phyloP scores from a whole-genome alignment of 35 echinoderm and acorn worm species.

The Nesometra sesokonis region DNA sequence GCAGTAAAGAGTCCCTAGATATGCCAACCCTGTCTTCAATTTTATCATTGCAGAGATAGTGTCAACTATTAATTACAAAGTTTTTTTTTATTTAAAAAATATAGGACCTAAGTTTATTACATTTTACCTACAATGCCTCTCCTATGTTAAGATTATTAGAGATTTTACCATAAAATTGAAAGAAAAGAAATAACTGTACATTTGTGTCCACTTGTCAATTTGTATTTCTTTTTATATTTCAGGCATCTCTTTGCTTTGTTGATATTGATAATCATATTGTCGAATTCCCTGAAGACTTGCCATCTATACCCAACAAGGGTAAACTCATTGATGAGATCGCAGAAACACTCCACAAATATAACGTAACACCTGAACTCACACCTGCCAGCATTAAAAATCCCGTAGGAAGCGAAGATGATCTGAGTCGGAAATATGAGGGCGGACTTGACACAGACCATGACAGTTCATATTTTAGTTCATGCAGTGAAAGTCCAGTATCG shows the following conservation, averaged over 20 bases:
- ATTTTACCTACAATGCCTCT: too few species aligned
- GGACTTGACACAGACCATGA: slow-evolving; percentile 77
- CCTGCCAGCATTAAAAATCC: background rate
- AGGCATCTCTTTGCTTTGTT: slow-evolving; percentile 90
- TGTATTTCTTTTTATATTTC: background rate
- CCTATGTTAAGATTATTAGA: too few species aligned
- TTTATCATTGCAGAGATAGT: too few species aligned
- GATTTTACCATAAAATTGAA: too few species aligned
- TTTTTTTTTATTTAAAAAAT: too few species aligned
- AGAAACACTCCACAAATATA: slow-evolving; percentile 50
- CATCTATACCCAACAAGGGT: slow-evolving; percentile 66
- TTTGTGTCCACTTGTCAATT: background rate
- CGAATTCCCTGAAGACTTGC: slow-evolving; percentile 81
- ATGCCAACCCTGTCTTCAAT: too few species aligned
- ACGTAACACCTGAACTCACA: slow-evolving; percentile 22
- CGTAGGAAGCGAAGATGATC: slow-evolving; percentile 12
- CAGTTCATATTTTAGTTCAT: slow-evolving; percentile 90
- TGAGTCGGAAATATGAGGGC: slow-evolving; percentile 45
- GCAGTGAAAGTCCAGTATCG: slow-evolving; percentile 69
- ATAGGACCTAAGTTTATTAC: too few species aligned
- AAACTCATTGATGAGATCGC: slow-evolving; percentile 48
- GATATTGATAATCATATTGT: slow-evolving; percentile 84
- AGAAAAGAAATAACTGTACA: too few species aligned
- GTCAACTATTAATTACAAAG: too few species aligned
- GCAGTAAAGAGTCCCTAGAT: too few species aligned